phyloP scores from a whole-genome alignment of 1,140 invertebrate genomes.

The Meloidogyne exigua region DNA sequence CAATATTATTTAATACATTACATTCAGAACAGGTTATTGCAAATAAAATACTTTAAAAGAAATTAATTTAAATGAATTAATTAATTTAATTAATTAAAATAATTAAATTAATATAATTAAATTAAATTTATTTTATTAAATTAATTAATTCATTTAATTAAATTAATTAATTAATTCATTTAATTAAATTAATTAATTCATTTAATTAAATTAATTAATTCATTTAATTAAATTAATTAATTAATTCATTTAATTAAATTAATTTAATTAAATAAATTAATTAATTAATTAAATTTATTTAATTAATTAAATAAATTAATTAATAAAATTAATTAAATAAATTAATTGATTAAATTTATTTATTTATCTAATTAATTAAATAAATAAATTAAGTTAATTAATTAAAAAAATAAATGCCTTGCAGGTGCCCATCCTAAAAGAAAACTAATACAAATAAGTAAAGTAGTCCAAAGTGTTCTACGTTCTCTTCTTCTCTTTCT shows the following conservation, averaged over 20 bases:
- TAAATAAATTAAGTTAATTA: too few species aligned
- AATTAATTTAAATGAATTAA: not conserved
- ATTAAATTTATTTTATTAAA: too few species aligned
- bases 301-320: too few species aligned
- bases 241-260: too few species aligned
- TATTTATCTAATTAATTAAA: too few species aligned
- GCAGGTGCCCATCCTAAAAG: constrained; percentile 57
- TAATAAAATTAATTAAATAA: not conserved
- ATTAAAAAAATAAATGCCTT: constrained; percentile 27
- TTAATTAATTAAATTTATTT: too few species aligned
- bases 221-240: constrained; percentile 9
- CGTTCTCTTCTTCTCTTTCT: constrained; percentile 36
- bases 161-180: too few species aligned
- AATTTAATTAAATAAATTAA: too few species aligned
- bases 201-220: not conserved
- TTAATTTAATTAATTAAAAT: too few species aligned
- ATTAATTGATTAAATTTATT: too few species aligned
- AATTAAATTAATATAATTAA: too few species aligned
- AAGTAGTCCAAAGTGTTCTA: constrained; percentile 44
- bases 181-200: constrained; percentile 24
- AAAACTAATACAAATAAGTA: constrained; percentile 50
- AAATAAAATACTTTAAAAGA: constrained; percentile 8
- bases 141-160: too few species aligned
- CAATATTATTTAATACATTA: constrained; percentile 27
- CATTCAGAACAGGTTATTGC: constrained; percentile 39